Percentiles rank a stretch among this genome's conserved stretches.
Conservation (phyloP, 2,113 vertebrate species). For the Cyanoderma ruficeps region DNA sequence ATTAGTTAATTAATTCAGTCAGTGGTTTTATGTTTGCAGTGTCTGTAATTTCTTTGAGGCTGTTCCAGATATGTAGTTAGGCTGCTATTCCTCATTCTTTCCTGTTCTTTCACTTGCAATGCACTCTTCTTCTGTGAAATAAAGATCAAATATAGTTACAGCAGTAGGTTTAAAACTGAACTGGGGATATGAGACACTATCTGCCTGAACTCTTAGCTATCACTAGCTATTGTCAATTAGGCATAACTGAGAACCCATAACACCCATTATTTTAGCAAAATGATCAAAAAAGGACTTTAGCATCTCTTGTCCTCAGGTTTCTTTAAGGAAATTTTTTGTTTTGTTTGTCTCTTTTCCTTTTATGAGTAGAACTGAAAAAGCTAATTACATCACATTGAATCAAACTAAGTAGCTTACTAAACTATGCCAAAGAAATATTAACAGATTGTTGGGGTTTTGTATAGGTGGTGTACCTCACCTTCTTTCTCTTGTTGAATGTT, state of each 20-base stretch:
- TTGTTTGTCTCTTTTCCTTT: background rate
- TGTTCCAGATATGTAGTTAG: background rate
- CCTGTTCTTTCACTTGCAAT: background rate
- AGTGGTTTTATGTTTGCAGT: slow-evolving; percentile 12
- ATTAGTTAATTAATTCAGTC: slow-evolving; percentile 36
- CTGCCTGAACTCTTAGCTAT: background rate
- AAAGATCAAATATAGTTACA: background rate
- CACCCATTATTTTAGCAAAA: background rate
- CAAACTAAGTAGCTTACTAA: background rate
- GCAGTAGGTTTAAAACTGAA: background rate
- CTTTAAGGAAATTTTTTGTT: background rate
- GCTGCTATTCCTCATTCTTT: background rate
- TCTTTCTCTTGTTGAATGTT: background rate
- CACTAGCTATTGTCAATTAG: background rate
- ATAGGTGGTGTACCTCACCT: background rate
- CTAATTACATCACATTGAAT: background rate
- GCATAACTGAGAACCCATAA: background rate
- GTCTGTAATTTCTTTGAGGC: slow-evolving; percentile 1
- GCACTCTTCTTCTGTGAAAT: background rate
- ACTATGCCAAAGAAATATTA: background rate
- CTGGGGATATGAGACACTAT: background rate
- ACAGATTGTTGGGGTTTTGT: background rate
- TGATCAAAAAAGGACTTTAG: background rate
- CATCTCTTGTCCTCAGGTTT: background rate
- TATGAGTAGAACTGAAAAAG: background rate